A percentile compares a stretch with the other conserved stretches of the same genome.
Conservation (phyloP, 2,113 vertebrate species). For the Otis tarda region DNA sequence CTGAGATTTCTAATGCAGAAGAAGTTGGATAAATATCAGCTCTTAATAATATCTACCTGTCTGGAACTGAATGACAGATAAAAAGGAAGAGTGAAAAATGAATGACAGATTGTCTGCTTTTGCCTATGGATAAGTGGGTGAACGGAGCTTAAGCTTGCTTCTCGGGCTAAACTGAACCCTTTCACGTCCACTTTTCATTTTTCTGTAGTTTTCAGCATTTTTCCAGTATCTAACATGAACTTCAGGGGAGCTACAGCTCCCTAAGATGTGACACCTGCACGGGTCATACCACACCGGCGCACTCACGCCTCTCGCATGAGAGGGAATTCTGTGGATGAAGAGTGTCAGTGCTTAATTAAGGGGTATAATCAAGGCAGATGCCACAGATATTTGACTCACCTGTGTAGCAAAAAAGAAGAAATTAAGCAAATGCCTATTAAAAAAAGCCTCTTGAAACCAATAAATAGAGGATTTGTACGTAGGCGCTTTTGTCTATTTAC, state of each 20-base stretch:
- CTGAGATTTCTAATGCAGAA: not conserved
- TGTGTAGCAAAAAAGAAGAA: not conserved
- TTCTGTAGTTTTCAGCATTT: not conserved
- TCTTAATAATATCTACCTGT: not conserved
- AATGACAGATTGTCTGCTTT: not conserved
- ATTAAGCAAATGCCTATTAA: not conserved
- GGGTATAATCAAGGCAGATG: not conserved
- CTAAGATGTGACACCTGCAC: not conserved
- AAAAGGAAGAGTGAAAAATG: not conserved
- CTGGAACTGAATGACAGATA: not conserved
- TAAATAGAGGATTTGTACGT: not conserved
- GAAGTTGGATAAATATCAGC: not conserved
- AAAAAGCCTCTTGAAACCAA: not conserved
- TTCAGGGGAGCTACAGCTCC: fast-evolving
- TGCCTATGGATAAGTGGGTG: not conserved
- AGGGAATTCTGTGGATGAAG: not conserved
- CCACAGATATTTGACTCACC: not conserved
- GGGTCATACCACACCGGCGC: not conserved
- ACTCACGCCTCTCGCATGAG: not conserved
- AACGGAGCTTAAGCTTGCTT: not conserved
- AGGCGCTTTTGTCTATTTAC: not conserved
- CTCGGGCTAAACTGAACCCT: not conserved
- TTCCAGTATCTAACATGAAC: not conserved
- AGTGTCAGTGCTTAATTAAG: not conserved
- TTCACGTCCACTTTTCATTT: not conserved